phyloP scores from a whole-genome alignment of 2,797 vertebrate genomes.

The Malacoctenus gilli region DNA sequence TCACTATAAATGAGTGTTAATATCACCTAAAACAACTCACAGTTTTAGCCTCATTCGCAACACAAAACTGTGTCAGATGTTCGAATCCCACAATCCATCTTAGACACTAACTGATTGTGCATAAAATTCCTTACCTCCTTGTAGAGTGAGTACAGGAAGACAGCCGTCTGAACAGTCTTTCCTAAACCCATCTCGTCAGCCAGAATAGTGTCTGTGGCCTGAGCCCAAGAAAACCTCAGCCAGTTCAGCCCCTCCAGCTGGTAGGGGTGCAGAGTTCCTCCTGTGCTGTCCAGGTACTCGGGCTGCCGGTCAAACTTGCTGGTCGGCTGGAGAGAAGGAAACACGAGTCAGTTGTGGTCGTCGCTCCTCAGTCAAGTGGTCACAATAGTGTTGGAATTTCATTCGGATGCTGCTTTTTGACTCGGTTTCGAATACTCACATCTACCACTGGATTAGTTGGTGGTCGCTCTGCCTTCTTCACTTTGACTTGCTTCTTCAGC shows the following conservation, averaged over 20 bases:
- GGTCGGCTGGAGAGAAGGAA: slow-evolving; percentile 84
- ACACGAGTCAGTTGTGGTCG: background rate
- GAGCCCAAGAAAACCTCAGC: slow-evolving; percentile 98
- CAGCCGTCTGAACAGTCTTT: slow-evolving; percentile 97
- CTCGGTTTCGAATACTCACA: slow-evolving; percentile 77
- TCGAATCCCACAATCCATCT: background rate
- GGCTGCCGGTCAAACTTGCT: slow-evolving; percentile 97
- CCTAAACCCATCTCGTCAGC: slow-evolving; percentile 99
- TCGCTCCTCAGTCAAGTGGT: background rate
- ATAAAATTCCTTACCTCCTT: slow-evolving; percentile 86
- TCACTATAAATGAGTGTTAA: too few relatives aligned
- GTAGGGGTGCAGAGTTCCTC: slow-evolving; percentile 95
- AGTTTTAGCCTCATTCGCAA: background rate
- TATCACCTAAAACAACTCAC: too few relatives aligned
- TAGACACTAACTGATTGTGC: background rate
- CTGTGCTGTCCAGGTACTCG: slow-evolving; percentile 92
- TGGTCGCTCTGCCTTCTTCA: slow-evolving; percentile 91
- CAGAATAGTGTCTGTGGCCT: slow-evolving; percentile 97
- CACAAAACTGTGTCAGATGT: background rate
- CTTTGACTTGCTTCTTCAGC: slow-evolving; percentile 90
- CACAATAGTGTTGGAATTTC: slow-evolving; percentile 3
- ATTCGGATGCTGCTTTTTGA: background rate
- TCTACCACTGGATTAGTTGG: slow-evolving; percentile 96
- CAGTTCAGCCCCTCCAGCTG: slow-evolving; percentile 98
- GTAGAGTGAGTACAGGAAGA: slow-evolving; percentile 97